A percentile compares a stretch with the other conserved stretches of the same genome.
These are phyloP conservation scores for Cataglyphis livida DNA, from an alignment of 2,888 invertebrate species.

Conservation along the genomic window DNA sequence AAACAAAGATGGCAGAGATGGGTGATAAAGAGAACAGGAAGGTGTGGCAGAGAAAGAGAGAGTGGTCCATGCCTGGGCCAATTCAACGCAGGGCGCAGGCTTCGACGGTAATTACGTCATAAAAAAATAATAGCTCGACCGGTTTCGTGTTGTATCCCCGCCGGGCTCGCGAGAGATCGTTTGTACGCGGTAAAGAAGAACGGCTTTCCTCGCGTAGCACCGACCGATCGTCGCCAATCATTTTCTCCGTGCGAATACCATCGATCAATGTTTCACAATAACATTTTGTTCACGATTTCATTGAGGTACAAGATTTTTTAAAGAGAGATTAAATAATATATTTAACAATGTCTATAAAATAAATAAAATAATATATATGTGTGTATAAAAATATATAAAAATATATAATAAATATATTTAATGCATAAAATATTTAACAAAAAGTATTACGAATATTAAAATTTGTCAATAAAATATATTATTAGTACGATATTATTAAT, in stretches of 20 bases:
- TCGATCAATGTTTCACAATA: conserved; percentile 31
- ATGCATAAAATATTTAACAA: too few relatives aligned
- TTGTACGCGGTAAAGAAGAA: conserved; percentile 54
- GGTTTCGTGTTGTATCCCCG: conserved; percentile 57
- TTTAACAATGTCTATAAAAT: background rate
- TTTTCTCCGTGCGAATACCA: conserved; percentile 12
- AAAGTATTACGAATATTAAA: background rate
- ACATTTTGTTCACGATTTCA: conserved; percentile 11
- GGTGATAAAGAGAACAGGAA: conserved; percentile 24
- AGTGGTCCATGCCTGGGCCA: conserved; percentile 49
- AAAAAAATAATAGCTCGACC: conserved; percentile 70
- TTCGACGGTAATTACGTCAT: conserved; percentile 68
- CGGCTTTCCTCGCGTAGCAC: conserved; percentile 41
- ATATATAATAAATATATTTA: too few relatives aligned
- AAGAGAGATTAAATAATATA: background rate
- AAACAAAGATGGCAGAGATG: background rate
- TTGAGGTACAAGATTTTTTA: background rate
- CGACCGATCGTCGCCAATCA: conserved; percentile 45
- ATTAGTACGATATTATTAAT: background rate
- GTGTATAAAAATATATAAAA: too few relatives aligned
- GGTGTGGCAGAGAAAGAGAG: conserved; percentile 43
- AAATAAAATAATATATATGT: too few relatives aligned
- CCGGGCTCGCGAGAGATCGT: conserved; percentile 50
- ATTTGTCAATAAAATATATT: background rate
- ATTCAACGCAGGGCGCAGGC: conserved; percentile 56